Evolutionary conservation across 2,113 vertebrate genomes (phyloP), one percentile per base, ranked within the genome.

Genomic region (Boulengeromyrus knoepffleri): DNA sequence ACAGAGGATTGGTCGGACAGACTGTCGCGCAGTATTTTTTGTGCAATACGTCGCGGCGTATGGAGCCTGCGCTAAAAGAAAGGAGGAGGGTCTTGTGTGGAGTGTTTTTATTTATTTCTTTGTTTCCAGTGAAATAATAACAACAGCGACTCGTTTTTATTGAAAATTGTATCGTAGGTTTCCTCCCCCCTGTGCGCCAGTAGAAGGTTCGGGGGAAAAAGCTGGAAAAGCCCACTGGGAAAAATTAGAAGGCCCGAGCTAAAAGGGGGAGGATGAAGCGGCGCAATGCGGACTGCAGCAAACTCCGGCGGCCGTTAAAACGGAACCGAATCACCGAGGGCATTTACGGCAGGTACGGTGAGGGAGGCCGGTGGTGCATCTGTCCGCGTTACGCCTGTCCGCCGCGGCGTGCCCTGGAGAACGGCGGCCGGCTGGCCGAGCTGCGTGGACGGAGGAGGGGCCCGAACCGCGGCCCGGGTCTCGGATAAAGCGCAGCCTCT

Each of bases 211-310:
- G 36, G 74, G 36, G 36, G 74, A 19, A 92, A 92, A 66, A 86
- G 45, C 84, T 89, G 90, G 92, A 89, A 90, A 50, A 88, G 42
- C 36, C 66, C 91, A 94, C 91, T 91, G 91, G 93, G 90, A 70
- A 92, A 94, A 92, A 93, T 90, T 90, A 90, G 91, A 90, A 93
- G 92, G 92, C 93, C 92, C 92, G 95, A 94, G 93, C 94, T 92
- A 94, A 94, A 94, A 92, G 96, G 96, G 95, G 96, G 97, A 98
- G 97, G 96, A 98, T 97, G 97, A 99, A 97, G 96, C 96, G 97
- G 95, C 97, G 97, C 95, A 96, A 97, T 96, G 96, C 95, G 94
- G 97, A 96, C 95, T 96, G 97, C 97, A 96, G 97, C 93, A 97
- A 97, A 92, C 96, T 97, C 95, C 96, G 97, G 94, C 96, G 97